A percentile compares a stretch with the other conserved stretches of the same genome.
Evolutionary conservation across 1,140 invertebrate genomes (phyloP).

Genomic region (Wiebesia pumilae): DNA sequence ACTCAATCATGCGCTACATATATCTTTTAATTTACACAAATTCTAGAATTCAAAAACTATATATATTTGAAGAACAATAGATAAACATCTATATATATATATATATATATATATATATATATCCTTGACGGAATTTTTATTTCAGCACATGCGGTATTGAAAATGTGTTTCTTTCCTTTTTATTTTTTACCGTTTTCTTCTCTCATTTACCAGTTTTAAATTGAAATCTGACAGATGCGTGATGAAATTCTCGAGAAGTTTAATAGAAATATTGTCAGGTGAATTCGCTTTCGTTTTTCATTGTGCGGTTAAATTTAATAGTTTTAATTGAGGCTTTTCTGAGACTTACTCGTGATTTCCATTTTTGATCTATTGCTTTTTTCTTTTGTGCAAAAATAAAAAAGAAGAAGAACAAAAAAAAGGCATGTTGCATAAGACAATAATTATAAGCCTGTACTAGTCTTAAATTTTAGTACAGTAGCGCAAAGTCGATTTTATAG

Average conservation of each 20-base stretch:
- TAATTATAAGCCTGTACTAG: not conserved
- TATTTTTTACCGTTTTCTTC: not conserved
- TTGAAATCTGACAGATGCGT: slow-evolving; percentile 20
- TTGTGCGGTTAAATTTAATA: slow-evolving; percentile 20
- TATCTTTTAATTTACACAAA: too few species aligned
- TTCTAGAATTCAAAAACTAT: too few species aligned
- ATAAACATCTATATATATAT: too few species aligned
- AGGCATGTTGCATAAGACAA: not conserved
- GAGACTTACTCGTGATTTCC: not conserved
- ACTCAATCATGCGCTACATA: too few species aligned
- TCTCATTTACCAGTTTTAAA: not conserved
- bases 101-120: too few species aligned
- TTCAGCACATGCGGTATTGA: not conserved
- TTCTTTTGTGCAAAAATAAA: not conserved
- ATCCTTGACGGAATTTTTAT: not conserved
- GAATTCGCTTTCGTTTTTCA: not conserved
- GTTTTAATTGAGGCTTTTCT: not conserved
- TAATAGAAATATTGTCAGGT: not conserved
- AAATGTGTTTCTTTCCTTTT: not conserved
- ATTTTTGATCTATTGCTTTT: slow-evolving; percentile 30
- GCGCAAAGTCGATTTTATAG: not conserved
- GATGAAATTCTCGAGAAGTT: not conserved
- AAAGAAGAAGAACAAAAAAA: too few species aligned
- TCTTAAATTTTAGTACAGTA: not conserved
- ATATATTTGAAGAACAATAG: too few species aligned